Percentiles rank a stretch among this genome's conserved stretches.
phyloP scores from a whole-genome alignment of 2,888 invertebrate genomes.

The Hirtodrosophila duncani region DNA sequence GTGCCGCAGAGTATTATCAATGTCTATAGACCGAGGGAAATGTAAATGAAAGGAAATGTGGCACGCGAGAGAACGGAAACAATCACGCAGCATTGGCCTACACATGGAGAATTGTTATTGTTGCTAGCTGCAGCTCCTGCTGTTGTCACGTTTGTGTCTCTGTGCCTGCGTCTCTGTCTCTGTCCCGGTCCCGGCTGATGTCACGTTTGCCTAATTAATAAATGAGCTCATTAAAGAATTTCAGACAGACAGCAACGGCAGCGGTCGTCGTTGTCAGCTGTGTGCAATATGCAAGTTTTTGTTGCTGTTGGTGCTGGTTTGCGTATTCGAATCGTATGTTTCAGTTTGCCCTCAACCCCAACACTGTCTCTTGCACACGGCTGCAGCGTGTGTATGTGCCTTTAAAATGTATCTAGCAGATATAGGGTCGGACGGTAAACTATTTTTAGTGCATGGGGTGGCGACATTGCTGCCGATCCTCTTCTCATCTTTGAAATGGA shows the following conservation, averaged over 20 bases:
- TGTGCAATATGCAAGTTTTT: neutral
- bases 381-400: neutral
- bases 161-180: neutral
- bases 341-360: no score
- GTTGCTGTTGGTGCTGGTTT: neutral
- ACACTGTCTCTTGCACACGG: neutral
- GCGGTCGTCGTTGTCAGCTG: neutral
- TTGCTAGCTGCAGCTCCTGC: no score
- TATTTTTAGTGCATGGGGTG: constrained; percentile 48
- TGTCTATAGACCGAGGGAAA: no score
- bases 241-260: neutral
- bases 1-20: no score
- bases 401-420: constrained; percentile 40
- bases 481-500: constrained; percentile 8
- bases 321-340: no score
- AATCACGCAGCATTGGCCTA: no score
- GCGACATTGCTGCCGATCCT: constrained; percentile 1
- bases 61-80: no score
- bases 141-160: neutral
- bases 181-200: constrained; percentile 29
- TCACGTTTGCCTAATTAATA: constrained; percentile 60
- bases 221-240: constrained; percentile 56
- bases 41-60: constrained; percentile 21
- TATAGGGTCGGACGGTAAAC: constrained; percentile 30
- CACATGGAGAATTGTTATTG: no score